A percentile compares a stretch with the other conserved stretches of the same genome.
Evolutionary conservation across 2,888 invertebrate genomes (phyloP).

Genomic region (Apoda limacodes): DNA sequence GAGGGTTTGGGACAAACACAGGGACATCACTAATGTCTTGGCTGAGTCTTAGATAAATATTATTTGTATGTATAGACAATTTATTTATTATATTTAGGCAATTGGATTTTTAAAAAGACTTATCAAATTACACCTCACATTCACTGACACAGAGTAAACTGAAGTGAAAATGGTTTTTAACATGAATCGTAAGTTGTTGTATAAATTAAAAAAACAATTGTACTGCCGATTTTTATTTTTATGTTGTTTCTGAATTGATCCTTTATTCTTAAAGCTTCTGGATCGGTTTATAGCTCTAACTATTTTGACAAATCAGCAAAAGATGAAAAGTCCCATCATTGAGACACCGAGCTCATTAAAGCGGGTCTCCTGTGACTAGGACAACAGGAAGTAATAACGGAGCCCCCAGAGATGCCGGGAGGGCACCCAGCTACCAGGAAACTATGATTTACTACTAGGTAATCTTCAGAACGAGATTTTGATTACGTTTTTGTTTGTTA

Average conservation of each 20-base stretch:
- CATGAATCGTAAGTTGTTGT: too few relatives aligned
- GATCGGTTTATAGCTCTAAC: too few relatives aligned
- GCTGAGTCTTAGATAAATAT: slow-evolving; percentile 1
- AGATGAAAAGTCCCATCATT: neutral
- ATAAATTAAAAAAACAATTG: too few relatives aligned
- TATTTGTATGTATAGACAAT: slow-evolving; percentile 7
- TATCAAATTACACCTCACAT: too few relatives aligned
- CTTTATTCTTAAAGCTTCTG: too few relatives aligned
- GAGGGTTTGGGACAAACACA: slow-evolving; percentile 40
- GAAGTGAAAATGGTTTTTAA: too few relatives aligned
- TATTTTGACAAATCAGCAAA: too few relatives aligned
- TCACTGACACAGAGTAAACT: too few relatives aligned
- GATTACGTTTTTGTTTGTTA: neutral
- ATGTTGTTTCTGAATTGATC: too few relatives aligned
- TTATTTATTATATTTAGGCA: too few relatives aligned
- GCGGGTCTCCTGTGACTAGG: slow-evolving; percentile 42
- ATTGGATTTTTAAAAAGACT: too few relatives aligned
- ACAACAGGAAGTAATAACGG: slow-evolving; percentile 67
- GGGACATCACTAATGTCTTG: slow-evolving; percentile 30
- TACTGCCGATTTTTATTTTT: too few relatives aligned
- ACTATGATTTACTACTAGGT: slow-evolving; percentile 55
- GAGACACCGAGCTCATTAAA: slow-evolving; percentile 20
- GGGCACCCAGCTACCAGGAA: slow-evolving; percentile 38
- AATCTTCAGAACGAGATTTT: slow-evolving; percentile 23
- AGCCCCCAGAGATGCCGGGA: slow-evolving; percentile 31